Percentiles rank a stretch among this genome's conserved stretches.
phyloP scores from a whole-genome alignment of 2,113 vertebrate genomes.

The Protobothrops flavoviridis region DNA sequence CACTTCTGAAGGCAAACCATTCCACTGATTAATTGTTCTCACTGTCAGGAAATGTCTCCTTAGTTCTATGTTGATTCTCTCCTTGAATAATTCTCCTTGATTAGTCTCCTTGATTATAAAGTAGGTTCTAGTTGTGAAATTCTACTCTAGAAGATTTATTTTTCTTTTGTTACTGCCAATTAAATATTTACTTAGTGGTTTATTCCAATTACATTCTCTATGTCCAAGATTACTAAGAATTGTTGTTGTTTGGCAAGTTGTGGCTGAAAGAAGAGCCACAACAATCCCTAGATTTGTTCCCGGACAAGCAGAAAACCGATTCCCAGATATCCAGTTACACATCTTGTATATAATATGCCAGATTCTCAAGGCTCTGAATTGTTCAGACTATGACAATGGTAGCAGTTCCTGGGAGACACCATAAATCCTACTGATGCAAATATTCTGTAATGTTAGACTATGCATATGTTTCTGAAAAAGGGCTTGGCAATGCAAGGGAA shows the following conservation, averaged over 20 bases:
- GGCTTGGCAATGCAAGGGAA: background rate
- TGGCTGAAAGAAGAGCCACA: background rate
- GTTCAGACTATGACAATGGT: background rate
- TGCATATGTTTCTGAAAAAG: background rate
- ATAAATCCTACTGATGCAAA: background rate
- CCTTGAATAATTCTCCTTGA: background rate
- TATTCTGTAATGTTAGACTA: background rate
- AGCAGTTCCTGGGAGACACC: background rate
- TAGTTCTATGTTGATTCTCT: background rate
- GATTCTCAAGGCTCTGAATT: background rate
- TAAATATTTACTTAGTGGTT: background rate
- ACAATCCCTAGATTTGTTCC: background rate
- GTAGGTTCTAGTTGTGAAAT: background rate
- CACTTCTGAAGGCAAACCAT: background rate
- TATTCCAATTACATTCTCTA: background rate
- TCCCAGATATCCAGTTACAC: background rate
- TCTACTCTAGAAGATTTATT: background rate
- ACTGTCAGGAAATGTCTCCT: background rate
- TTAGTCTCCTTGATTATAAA: background rate
- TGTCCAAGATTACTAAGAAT: background rate
- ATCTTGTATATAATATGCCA: background rate
- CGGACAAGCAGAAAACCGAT: background rate
- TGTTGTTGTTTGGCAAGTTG: background rate
- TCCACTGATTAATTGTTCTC: background rate
- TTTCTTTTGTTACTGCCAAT: background rate